Percentiles rank a stretch among this genome's conserved stretches.
phyloP scores from a whole-genome alignment of 1,140 invertebrate genomes.

The Eciton burchellii region DNA sequence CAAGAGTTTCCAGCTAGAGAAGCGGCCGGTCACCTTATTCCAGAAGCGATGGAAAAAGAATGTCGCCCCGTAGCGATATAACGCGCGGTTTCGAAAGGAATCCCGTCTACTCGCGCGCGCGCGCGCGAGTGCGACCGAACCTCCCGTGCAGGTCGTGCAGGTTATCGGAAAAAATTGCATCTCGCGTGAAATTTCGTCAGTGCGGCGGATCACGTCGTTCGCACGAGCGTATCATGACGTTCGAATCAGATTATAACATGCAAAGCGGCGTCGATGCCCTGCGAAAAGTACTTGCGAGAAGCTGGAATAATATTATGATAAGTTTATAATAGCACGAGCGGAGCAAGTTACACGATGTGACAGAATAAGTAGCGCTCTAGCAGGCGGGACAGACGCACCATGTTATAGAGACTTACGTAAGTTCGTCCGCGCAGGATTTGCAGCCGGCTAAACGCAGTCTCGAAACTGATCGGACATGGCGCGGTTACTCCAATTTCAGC shows the following conservation, averaged over 20 bases:
- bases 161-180: slow-evolving; percentile 55
- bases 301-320: slow-evolving; percentile 46
- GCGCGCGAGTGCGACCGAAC: no score
- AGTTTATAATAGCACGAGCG: slow-evolving; percentile 25
- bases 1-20: slow-evolving; percentile 64
- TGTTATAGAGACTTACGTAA: neutral
- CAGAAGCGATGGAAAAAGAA: slow-evolving; percentile 73
- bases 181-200: slow-evolving; percentile 19
- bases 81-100: slow-evolving; percentile 64
- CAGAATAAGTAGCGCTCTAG: slow-evolving; percentile 13
- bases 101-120: slow-evolving; percentile 6
- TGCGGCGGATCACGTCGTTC: slow-evolving; percentile 3
- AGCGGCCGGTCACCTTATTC: slow-evolving; percentile 62
- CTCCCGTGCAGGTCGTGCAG: slow-evolving; percentile 29
- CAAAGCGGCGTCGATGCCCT: slow-evolving; percentile 2
- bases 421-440: neutral
- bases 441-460: neutral
- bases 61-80: slow-evolving; percentile 63
- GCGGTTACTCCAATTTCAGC: neutral
- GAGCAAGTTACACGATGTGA: slow-evolving; percentile 5
- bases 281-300: slow-evolving; percentile 27
- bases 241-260: slow-evolving; percentile 23
- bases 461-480: neutral
- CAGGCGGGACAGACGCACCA: slow-evolving; percentile 3
- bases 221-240: neutral